These are phyloP conservation scores for Pangasius krempfi DNA, from an alignment of 2,797 vertebrate genomes.

Conservation along the genomic window DNA sequence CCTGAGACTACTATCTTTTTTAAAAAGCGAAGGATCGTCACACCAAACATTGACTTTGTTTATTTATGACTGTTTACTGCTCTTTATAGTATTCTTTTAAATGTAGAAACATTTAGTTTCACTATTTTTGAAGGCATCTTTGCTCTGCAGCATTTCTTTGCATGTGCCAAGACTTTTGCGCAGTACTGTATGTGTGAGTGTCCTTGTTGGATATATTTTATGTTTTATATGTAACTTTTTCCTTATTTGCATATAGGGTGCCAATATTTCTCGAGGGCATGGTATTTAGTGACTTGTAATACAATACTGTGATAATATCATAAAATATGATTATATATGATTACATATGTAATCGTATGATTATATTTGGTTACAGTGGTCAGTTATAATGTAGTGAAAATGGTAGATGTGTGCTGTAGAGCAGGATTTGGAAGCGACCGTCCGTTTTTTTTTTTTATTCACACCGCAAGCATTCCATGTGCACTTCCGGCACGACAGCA, in stretches of 20 bases:
- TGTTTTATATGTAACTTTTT: not conserved
- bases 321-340: not conserved
- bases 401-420: not conserved
- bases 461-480: not conserved
- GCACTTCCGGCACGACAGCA: not conserved
- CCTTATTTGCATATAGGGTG: not conserved
- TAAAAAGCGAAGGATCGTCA: no score
- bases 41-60: no score
- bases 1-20: no score
- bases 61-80: no score
- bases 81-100: no score
- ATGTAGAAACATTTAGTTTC: no score
- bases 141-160: no score
- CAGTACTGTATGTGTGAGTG: no score
- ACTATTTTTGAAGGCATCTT: no score
- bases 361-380: no score
- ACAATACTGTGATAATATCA: not conserved
- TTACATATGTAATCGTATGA: no score
- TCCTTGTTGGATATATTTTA: not conserved
- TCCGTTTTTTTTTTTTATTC: not conserved
- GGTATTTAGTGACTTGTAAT: not conserved
- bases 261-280: not conserved
- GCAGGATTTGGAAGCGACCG: not conserved
- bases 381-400: not conserved
- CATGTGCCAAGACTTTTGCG: no score